Percentiles rank a stretch among this genome's conserved stretches.
Evolutionary conservation across 2,888 invertebrate genomes (phyloP).

Genomic region (Clepsis dumicolana): DNA sequence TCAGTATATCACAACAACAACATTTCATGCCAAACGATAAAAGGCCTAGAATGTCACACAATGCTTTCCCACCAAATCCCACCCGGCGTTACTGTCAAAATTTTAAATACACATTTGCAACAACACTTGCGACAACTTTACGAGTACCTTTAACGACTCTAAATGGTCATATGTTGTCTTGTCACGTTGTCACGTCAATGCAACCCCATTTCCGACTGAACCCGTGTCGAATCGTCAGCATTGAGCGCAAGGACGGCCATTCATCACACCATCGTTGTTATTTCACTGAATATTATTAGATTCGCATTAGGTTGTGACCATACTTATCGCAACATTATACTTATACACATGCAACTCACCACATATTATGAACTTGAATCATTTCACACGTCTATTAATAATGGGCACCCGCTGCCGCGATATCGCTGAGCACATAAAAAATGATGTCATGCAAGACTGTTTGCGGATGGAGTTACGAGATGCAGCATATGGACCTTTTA

Average conservation of each 20-base stretch:
- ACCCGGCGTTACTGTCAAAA: background rate
- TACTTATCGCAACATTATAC: background rate
- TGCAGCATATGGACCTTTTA: constrained; percentile 24
- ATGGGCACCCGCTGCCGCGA: constrained; percentile 17
- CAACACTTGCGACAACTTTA: background rate
- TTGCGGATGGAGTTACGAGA: constrained; percentile 32
- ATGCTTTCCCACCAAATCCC: background rate
- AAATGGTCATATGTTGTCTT: background rate
- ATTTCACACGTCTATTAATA: constrained; percentile 24
- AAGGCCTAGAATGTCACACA: background rate
- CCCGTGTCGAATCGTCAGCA: constrained; percentile 36
- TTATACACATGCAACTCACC: background rate
- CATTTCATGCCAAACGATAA: background rate
- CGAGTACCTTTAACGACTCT: background rate
- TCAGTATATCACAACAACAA: too few relatives aligned
- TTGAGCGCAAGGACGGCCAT: constrained; percentile 28
- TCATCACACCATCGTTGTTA: constrained; percentile 4
- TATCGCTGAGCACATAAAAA: constrained; percentile 7
- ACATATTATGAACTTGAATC: constrained; percentile 17
- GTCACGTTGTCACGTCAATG: background rate
- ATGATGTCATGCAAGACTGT: constrained; percentile 38
- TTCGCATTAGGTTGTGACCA: constrained; percentile 2
- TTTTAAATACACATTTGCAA: background rate
- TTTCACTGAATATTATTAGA: constrained; percentile 13
- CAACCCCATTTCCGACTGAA: constrained; percentile 13